Conservation (phyloP, 2,888 invertebrate species). For the Ceriagrion tenellum region DNA sequence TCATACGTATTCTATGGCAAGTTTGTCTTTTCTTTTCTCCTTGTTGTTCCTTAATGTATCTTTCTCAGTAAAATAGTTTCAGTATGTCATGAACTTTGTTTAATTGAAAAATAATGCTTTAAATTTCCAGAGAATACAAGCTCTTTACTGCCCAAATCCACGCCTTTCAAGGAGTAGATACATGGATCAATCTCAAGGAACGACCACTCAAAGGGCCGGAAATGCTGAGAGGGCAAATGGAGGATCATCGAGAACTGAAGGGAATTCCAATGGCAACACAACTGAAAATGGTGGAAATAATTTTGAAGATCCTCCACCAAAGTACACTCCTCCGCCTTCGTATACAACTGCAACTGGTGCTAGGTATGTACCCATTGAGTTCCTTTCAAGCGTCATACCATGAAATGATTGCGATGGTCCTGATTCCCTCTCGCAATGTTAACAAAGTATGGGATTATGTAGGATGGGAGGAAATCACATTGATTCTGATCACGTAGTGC, state of each 20-base stretch:
- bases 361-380: conserved; percentile 73
- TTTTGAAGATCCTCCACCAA: conserved; percentile 90
- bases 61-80: neutral
- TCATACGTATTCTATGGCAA: too few species aligned
- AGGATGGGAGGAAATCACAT: too few species aligned
- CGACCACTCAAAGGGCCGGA: neutral
- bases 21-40: too few species aligned
- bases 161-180: neutral
- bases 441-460: too few species aligned
- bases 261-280: conserved; percentile 71
- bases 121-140: conserved; percentile 37
- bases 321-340: conserved; percentile 95
- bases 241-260: conserved; percentile 48
- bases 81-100: neutral
- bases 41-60: too few species aligned
- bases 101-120: neutral
- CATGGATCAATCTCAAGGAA: neutral
- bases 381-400: too few species aligned
- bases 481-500: too few species aligned
- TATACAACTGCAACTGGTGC: conserved; percentile 96
- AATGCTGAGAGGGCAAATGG: neutral
- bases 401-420: too few species aligned
- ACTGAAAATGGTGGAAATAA: neutral
- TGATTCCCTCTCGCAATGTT: too few species aligned
- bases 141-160: conserved; percentile 29